Percentiles rank a stretch among this genome's conserved stretches.
phyloP scores from a whole-genome alignment of 2,888 invertebrate species.

The Phengaris alcon region DNA sequence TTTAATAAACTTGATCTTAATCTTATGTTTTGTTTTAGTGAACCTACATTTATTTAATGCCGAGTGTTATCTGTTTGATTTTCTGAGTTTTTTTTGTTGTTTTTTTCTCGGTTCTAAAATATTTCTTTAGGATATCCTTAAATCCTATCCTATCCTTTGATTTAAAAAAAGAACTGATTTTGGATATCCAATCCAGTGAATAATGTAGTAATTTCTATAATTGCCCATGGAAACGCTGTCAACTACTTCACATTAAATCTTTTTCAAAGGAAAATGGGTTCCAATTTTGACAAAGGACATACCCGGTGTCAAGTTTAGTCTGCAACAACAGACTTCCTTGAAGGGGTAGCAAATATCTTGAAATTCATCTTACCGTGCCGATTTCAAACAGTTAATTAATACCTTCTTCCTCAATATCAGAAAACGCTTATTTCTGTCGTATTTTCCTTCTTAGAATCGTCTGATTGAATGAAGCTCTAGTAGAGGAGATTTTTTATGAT shows the following conservation, averaged over 20 bases:
- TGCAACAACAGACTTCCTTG: background rate
- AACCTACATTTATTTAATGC: background rate
- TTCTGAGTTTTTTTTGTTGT: too few relatives aligned
- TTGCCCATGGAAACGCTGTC: background rate
- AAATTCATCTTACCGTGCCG: background rate
- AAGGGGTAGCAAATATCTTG: background rate
- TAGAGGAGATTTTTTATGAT: background rate
- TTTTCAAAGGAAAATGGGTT: background rate
- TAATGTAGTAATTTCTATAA: background rate
- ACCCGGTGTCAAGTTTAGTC: constrained; percentile 6
- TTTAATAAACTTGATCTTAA: too few relatives aligned
- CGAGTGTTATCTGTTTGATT: background rate
- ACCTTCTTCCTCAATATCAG: background rate
- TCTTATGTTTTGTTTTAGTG: background rate
- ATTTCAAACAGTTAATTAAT: background rate
- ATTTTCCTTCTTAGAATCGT: too few relatives aligned
- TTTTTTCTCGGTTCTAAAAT: too few relatives aligned
- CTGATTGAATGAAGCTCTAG: background rate
- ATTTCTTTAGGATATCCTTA: too few relatives aligned
- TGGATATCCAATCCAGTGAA: too few relatives aligned
- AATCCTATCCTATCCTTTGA: too few relatives aligned
- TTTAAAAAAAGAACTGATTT: too few relatives aligned
- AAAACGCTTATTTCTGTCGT: background rate
- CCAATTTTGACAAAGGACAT: constrained; percentile 11
- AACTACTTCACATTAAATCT: background rate